Evolutionary conservation across 2,113 vertebrate genomes (phyloP).

Genomic region (Hipposideros armiger): DNA sequence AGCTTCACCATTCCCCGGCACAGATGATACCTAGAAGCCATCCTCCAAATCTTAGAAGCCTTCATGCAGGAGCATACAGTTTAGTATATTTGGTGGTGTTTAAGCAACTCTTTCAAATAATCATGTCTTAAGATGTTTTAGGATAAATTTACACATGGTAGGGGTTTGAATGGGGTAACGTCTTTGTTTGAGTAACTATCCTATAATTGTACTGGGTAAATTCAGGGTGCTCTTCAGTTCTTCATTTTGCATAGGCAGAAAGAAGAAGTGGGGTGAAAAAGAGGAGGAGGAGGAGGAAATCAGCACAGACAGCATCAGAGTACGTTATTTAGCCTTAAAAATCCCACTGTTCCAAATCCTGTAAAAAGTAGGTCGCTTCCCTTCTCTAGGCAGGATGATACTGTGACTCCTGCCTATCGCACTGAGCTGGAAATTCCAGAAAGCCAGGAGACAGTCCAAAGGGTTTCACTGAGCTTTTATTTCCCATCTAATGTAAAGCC

Average conservation of each 20-base stretch:
- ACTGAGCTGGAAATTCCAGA: neutral
- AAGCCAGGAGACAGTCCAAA: neutral
- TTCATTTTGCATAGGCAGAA: neutral
- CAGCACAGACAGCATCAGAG: neutral
- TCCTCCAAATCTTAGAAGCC: neutral
- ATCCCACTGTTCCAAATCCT: neutral
- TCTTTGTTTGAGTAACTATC: neutral
- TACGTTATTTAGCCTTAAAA: slow-evolving; percentile 12
- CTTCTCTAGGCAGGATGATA: neutral
- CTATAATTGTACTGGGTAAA: neutral
- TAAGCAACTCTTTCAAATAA: neutral
- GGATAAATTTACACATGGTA: slow-evolving; percentile 11
- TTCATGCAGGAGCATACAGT: neutral
- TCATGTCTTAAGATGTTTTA: neutral
- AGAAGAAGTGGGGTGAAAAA: neutral
- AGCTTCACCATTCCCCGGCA: neutral
- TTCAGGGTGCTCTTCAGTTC: neutral
- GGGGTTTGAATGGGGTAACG: neutral
- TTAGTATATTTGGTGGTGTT: neutral
- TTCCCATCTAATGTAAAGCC: neutral
- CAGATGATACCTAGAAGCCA: neutral
- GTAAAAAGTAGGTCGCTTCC: slow-evolving; percentile 15
- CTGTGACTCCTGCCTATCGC: neutral
- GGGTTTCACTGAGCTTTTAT: neutral
- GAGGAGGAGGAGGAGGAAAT: neutral